Evolutionary conservation across 1,140 invertebrate species (phyloP).

Genomic region (Fopius arisanus): DNA sequence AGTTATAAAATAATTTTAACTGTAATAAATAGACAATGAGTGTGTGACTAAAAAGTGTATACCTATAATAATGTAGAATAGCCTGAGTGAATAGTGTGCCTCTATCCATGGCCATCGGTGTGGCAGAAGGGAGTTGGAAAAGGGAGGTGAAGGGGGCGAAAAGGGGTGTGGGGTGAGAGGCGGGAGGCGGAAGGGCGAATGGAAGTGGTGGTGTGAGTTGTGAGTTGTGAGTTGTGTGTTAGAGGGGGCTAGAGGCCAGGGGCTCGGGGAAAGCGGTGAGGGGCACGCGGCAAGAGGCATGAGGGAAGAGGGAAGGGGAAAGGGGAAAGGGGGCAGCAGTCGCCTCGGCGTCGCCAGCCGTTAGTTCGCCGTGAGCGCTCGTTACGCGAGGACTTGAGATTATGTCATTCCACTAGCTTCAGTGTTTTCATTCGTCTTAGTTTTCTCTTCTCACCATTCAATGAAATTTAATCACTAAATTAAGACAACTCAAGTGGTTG

Average conservation of each 20-base stretch:
- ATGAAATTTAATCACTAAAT: background rate
- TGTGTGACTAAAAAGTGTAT: background rate
- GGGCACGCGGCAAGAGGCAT: too few species aligned
- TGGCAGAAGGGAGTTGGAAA: background rate
- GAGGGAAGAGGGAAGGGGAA: background rate
- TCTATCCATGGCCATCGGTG: background rate
- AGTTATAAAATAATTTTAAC: too few species aligned
- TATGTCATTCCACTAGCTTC: background rate
- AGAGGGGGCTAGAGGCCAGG: too few species aligned
- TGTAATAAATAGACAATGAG: too few species aligned
- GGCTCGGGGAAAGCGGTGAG: too few species aligned
- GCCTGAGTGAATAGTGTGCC: background rate
- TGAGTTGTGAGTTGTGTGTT: too few species aligned
- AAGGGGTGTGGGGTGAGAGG: conserved; percentile 37
- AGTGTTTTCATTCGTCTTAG: background rate
- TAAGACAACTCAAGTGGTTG: background rate
- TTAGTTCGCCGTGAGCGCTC: conserved; percentile 64
- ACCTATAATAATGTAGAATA: background rate
- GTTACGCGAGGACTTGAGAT: conserved; percentile 52
- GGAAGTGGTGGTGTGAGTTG: conserved; percentile 22
- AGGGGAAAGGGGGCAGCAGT: conserved; percentile 18
- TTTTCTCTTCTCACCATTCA: background rate
- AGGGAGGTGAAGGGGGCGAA: background rate
- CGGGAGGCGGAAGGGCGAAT: conserved; percentile 29
- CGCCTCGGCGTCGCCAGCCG: conserved; percentile 57